A percentile compares a stretch with the other conserved stretches of the same genome.
Conservation (phyloP, 2,113 vertebrate genomes). For the Leucopsar rothschildi region DNA sequence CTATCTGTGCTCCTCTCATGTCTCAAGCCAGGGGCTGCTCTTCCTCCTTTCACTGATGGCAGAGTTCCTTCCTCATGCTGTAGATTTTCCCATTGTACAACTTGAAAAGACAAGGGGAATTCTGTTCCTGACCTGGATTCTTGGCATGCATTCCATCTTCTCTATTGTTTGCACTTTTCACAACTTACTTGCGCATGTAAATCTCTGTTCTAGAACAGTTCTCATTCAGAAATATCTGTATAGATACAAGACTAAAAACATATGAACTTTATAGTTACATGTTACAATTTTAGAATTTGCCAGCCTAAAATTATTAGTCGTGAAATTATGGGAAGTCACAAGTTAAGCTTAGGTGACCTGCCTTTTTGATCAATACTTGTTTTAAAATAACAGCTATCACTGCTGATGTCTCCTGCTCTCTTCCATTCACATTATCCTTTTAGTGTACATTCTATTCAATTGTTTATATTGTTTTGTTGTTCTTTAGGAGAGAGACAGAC, state of each 20-base stretch:
- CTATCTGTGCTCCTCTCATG: background rate
- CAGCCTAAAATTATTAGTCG: background rate
- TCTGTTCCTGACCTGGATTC: background rate
- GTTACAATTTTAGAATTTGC: background rate
- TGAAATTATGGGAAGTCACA: background rate
- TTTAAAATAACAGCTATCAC: background rate
- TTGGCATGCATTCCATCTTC: background rate
- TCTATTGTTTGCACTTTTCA: background rate
- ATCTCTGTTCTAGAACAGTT: background rate
- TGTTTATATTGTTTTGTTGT: background rate
- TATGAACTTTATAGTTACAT: background rate
- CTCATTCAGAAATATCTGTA: background rate
- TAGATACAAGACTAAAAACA: background rate
- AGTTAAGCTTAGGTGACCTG: background rate
- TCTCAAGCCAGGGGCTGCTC: background rate
- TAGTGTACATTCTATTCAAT: background rate
- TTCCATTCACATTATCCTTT: background rate
- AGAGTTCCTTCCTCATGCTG: background rate
- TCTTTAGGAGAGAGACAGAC: background rate
- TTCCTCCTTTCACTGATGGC: background rate
- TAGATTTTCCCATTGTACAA: background rate
- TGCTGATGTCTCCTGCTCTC: background rate
- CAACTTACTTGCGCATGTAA: background rate
- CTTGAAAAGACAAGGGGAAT: background rate
- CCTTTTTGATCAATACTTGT: background rate